Base-by-base conservation (phyloP, 2,888 invertebrate species). In the Chloroclystis v-ata region DNA sequence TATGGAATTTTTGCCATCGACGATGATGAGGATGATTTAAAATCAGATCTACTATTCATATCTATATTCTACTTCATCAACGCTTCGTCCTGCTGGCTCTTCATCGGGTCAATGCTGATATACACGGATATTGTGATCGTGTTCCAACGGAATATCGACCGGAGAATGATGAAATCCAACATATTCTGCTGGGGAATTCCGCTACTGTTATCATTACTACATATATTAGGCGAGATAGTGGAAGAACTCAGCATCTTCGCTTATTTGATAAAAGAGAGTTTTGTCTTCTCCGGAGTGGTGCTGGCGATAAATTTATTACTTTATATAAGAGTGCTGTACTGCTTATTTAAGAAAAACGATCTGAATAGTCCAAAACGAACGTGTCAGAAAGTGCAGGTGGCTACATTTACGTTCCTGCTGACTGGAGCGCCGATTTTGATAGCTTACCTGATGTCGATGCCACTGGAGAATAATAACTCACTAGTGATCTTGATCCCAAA, bases 81-180 rank as follows among this genome's bases (percentile, higher is more conserved):
- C 13, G 41, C 52, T 0, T 51, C 48, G 1, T 55, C 49, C n/a
- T 46, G 49, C 16, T 59, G 59, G 59, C 16, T 59, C 9, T 30
- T 54, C 1, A 37, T 59, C 7, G 25, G 48, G 4, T 49, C 51
- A 28, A 11, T 44, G 4, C 20, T 52, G 35, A 55, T 59, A 13
- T 56, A 56, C 26, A 47, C 53, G 16, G 44, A 56, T 5, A 48
- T 59, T 13, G 59, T 59, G 8, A 43, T 54, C 1, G 48, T 56
- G 9, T 56, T 56, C 37, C 51, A 43, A 9, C 10, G 26, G 7
- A 35, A 46, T 6, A 6, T 55, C 0, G 46, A 35, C 1, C 45
- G 49, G 1, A 49, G 47, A 29, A 50, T 45, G 16, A 38, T 54
- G 12, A 59, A 59, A 28, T 37, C 52, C 10, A 49, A 52, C 11